Evolutionary conservation across 2,797 vertebrate species (phyloP).

Genomic region (Australoheros facetus): DNA sequence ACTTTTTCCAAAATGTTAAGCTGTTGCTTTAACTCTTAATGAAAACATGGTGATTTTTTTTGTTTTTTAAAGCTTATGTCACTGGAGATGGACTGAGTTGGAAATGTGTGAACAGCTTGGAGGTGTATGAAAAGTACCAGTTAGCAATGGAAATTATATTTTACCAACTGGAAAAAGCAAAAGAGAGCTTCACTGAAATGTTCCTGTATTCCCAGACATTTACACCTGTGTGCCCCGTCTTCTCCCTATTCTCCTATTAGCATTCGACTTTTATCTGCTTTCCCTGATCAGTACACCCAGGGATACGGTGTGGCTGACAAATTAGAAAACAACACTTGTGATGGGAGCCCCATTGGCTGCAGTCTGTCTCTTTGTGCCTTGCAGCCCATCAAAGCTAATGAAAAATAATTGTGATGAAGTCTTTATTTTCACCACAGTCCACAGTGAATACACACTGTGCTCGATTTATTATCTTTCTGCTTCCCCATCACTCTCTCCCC

Average conservation of each 20-base stretch:
- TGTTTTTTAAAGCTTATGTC: not conserved
- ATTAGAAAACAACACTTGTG: conserved; percentile 30
- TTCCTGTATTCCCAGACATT: not conserved
- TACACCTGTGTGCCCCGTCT: not conserved
- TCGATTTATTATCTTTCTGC: conserved; percentile 6
- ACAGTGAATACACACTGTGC: conserved; percentile 21
- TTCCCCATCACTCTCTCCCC: not conserved
- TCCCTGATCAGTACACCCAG: not conserved
- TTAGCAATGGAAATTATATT: not conserved
- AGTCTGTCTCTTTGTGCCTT: conserved; percentile 22
- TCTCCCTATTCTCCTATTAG: not conserved
- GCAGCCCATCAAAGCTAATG: conserved; percentile 48
- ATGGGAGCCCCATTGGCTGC: conserved; percentile 16
- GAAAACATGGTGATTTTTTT: not conserved
- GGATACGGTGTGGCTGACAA: conserved; percentile 21
- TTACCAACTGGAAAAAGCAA: not conserved
- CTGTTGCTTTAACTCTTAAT: not conserved
- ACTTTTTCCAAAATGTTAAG: not conserved
- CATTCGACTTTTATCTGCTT: not conserved
- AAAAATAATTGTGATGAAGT: conserved; percentile 58
- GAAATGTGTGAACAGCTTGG: conserved; percentile 2
- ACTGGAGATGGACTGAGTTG: not conserved
- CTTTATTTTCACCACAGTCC: conserved; percentile 42
- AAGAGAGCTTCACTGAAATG: not conserved
- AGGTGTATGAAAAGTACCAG: not conserved